These are phyloP conservation scores for Amphiura filiformis DNA, from an alignment of 35 echinoderm and acorn worm species.

Conservation along the genomic window DNA sequence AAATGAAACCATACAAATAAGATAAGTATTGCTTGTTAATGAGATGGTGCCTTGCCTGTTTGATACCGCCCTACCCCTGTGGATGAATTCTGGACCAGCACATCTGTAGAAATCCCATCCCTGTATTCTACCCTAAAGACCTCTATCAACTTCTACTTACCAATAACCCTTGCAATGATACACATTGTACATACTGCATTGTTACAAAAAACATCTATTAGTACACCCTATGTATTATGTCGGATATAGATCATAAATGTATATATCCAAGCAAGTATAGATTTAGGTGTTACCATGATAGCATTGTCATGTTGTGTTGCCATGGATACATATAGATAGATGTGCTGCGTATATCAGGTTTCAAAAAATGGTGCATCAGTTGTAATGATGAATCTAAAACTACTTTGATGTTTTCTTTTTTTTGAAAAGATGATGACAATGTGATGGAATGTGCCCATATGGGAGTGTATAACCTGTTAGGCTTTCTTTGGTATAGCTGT, in stretches of 20 bases:
- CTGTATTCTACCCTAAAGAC: neutral
- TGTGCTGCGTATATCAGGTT: slow-evolving; percentile 4
- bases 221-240: too few relatives aligned
- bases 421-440: neutral
- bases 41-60: neutral
- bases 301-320: neutral
- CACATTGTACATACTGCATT: neutral
- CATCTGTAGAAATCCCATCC: neutral
- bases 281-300: too few relatives aligned
- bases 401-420: neutral
- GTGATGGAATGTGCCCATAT: too few relatives aligned
- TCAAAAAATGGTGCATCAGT: neutral
- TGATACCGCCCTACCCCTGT: neutral
- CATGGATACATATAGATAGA: neutral
- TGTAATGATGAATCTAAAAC: too few relatives aligned
- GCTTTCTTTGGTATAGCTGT: too few relatives aligned
- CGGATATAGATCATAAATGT: neutral
- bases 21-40: neutral
- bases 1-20: neutral
- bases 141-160: neutral
- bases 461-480: too few relatives aligned
- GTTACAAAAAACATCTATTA: too few relatives aligned
- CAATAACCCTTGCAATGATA: neutral
- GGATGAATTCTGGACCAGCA: neutral
- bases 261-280: too few relatives aligned